These are phyloP conservation scores for Onychomys torridus DNA, from an alignment of 2,797 vertebrate genomes.

Conservation along the genomic window DNA sequence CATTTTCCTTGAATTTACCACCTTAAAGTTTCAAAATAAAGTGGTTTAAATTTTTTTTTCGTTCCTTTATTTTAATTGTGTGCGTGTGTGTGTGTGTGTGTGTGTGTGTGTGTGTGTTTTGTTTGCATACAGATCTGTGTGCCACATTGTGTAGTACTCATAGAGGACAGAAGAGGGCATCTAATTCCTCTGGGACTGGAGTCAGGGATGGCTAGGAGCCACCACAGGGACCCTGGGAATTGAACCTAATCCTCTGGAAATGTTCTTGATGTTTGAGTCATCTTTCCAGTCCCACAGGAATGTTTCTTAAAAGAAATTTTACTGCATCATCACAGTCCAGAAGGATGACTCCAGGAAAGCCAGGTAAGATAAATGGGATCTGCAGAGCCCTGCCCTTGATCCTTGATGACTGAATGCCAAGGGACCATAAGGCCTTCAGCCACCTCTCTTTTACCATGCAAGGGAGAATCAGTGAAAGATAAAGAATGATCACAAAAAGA, in stretches of 20 bases:
- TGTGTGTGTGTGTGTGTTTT: not conserved
- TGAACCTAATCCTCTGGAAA: not conserved
- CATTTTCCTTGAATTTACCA: not conserved
- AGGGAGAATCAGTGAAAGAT: conserved; percentile 66
- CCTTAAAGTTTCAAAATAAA: not conserved
- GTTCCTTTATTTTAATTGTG: not conserved
- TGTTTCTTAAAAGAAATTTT: not conserved
- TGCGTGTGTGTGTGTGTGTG: too few relatives aligned
- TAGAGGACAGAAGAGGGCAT: not conserved
- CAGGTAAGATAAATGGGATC: not conserved
- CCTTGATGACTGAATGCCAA: not conserved
- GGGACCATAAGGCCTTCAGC: not conserved
- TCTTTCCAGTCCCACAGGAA: not conserved
- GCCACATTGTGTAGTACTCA: too few relatives aligned
- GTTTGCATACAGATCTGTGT: not conserved
- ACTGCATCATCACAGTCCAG: not conserved
- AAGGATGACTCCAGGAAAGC: not conserved
- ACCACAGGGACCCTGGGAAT: not conserved
- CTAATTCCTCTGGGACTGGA: not conserved
- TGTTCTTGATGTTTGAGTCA: not conserved
- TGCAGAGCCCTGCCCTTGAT: not conserved
- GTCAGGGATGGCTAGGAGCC: not conserved
- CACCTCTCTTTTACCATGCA: conserved; percentile 72
- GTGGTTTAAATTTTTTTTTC: not conserved
- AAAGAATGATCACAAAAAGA: not conserved